phyloP scores from a whole-genome alignment of 2,113 vertebrate species.

The Heterochromis multidens region DNA sequence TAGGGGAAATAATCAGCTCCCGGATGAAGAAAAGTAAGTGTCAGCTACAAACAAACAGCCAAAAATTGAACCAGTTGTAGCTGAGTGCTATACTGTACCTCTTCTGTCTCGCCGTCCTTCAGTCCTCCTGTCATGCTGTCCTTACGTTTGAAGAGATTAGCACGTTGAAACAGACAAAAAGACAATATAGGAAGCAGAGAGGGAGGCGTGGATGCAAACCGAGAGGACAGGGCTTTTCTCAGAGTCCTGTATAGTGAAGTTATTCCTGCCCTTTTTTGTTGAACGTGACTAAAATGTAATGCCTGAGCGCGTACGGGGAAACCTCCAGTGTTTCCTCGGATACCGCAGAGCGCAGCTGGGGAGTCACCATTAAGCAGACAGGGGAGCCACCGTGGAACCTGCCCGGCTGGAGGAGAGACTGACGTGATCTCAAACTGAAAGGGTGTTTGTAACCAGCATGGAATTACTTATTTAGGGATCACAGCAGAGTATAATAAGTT shows the following conservation, averaged over 20 bases:
- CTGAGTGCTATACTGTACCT: conserved; percentile 59
- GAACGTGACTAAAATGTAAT: conserved; percentile 33
- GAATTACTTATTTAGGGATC: conserved; percentile 19
- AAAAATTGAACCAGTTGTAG: not conserved
- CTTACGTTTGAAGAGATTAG: conserved; percentile 57
- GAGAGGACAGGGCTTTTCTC: conserved; percentile 67
- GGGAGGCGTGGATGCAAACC: conserved; percentile 72
- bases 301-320: conserved; percentile 3
- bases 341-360: not conserved
- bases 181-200: conserved; percentile 73
- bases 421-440: conserved; percentile 19
- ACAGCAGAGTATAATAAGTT: not conserved
- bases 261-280: conserved; percentile 34
- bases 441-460: not conserved
- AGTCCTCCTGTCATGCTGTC: conserved; percentile 90
- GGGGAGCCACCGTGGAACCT: conserved; percentile 4
- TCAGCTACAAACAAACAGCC: not conserved
- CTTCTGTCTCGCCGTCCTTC: conserved; percentile 85
- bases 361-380: conserved; percentile 31
- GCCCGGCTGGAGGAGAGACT: not conserved
- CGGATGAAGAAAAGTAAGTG: not conserved
- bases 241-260: not conserved
- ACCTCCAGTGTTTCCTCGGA: not conserved
- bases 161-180: conserved; percentile 40
- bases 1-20: not conserved